Conservation (phyloP, 2,113 vertebrate species). For the Apodemus speciosus region DNA sequence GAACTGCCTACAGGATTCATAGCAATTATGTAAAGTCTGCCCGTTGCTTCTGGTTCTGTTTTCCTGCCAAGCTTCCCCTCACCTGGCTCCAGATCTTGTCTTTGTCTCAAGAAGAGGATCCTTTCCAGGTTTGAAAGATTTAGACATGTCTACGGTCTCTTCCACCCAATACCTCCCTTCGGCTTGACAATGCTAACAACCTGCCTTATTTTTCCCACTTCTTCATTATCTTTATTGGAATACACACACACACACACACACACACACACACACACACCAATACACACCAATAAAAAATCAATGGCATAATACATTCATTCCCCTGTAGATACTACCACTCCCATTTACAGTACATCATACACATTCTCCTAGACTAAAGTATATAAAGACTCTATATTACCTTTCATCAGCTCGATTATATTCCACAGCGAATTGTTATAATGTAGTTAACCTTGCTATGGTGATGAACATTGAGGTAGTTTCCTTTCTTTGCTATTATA, state of each 20-base stretch:
- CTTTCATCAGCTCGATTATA: conserved; percentile 25
- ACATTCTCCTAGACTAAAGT: conserved; percentile 6
- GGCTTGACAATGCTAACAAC: not conserved
- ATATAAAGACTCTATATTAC: not conserved
- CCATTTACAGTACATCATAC: not conserved
- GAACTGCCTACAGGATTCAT: accelerated
- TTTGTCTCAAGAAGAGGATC: not conserved
- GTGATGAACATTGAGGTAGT: not conserved
- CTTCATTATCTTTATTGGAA: not conserved
- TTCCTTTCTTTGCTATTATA: conserved; percentile 21
- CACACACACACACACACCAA: not conserved
- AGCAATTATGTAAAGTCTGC: not conserved
- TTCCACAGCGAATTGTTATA: not conserved
- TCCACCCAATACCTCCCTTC: not conserved
- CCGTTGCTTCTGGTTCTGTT: not conserved
- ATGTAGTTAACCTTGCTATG: not conserved
- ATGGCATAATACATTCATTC: not conserved
- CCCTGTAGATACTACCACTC: not conserved
- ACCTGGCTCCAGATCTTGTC: not conserved
- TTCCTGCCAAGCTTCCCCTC: not conserved
- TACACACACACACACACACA: not conserved
- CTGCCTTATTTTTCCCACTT: not conserved
- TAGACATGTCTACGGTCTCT: not conserved
- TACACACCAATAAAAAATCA: not conserved
- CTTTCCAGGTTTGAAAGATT: not conserved